Evolutionary conservation across 1,140 invertebrate species (phyloP).

Genomic region (Zaprionus taronus): DNA sequence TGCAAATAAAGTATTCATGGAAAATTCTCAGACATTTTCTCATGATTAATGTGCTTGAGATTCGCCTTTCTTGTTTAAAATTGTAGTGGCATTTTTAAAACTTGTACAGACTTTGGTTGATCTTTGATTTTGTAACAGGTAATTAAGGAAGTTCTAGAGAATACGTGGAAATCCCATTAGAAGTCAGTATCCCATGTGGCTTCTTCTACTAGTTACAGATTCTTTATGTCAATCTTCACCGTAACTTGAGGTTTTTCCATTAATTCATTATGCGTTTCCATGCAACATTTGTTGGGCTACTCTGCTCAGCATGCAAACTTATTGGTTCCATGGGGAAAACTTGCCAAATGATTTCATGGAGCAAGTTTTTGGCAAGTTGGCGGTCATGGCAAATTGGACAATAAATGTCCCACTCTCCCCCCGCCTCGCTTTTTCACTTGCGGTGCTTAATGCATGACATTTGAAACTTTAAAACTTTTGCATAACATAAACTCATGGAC

Average conservation of each 20-base stretch:
- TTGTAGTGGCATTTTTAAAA: neutral
- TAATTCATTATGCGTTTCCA: conserved; percentile 23
- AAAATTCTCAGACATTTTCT: conserved; percentile 12
- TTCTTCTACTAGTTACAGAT: neutral
- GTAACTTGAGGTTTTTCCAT: neutral
- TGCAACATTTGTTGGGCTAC: conserved; percentile 34
- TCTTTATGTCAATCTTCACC: neutral
- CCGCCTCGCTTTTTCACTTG: neutral
- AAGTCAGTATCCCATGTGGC: neutral
- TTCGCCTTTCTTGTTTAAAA: conserved; percentile 6
- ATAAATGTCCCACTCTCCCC: neutral
- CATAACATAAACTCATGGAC: conserved; percentile 26
- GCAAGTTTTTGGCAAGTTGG: conserved; percentile 35
- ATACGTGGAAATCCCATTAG: neutral
- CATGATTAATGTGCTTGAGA: conserved; percentile 2
- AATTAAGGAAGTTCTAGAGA: neutral
- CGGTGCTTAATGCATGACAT: conserved; percentile 33
- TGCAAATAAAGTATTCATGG: conserved; percentile 21
- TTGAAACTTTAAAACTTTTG: conserved; percentile 48
- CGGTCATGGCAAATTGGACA: conserved; percentile 40
- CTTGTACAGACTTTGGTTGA: neutral
- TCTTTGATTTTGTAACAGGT: neutral
- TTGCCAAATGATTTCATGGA: conserved; percentile 22
- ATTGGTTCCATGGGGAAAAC: conserved; percentile 21
- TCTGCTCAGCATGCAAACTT: conserved; percentile 13